Conservation (phyloP, 1,140 invertebrate species). For the Formica exsecta region DNA sequence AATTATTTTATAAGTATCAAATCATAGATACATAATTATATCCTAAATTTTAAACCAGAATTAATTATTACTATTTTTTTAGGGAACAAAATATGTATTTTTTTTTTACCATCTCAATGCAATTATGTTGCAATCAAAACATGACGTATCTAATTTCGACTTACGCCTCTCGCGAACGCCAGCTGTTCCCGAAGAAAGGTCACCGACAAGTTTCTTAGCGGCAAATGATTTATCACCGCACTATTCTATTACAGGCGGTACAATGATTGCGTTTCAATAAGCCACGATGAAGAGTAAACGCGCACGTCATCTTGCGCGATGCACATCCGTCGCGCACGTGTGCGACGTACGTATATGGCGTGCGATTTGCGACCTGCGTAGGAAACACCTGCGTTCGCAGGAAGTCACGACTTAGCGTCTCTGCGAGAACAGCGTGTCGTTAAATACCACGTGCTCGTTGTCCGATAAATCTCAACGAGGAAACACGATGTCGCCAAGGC, state of each 20-base stretch:
- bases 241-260: neutral
- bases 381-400: conserved; percentile 55
- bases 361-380: neutral
- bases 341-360: conserved; percentile 13
- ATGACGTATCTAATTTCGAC: neutral
- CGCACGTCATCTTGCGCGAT: conserved; percentile 8
- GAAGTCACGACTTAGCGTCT: conserved; percentile 46
- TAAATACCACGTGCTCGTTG: conserved; percentile 35
- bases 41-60: too few relatives aligned
- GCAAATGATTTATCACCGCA: conserved; percentile 30
- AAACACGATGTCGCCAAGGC: neutral
- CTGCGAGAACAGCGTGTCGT: conserved; percentile 24
- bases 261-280: conserved; percentile 29
- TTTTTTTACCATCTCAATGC: neutral
- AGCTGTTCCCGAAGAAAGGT: conserved; percentile 12
- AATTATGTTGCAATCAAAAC: conserved; percentile 12
- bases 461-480: neutral
- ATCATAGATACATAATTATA: neutral
- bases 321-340: conserved; percentile 10
- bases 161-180: neutral
- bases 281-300: conserved; percentile 10
- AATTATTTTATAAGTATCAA: conserved; percentile 23
- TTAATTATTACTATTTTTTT: neutral
- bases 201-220: conserved; percentile 1
- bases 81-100: neutral